These are phyloP conservation scores for Chrysemys picta DNA, from an alignment of 2,113 vertebrate species.

Conservation along the genomic window DNA sequence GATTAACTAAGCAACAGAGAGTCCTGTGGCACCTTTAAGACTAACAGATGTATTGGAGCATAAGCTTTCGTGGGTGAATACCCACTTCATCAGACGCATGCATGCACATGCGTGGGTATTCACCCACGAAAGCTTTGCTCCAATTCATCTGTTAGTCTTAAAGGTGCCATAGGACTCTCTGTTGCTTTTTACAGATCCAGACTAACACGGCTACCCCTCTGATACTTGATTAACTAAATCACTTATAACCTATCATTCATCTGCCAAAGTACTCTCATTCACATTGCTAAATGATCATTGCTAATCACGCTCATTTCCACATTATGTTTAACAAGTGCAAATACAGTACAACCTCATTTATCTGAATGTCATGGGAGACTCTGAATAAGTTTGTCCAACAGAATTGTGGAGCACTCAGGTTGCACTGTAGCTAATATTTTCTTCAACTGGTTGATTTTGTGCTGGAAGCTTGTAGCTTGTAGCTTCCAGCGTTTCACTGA, in stretches of 20 bases:
- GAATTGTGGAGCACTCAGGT: background rate
- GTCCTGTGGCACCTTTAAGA: no score
- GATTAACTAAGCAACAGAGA: background rate
- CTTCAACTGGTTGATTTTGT: slow-evolving; percentile 70
- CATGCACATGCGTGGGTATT: no score
- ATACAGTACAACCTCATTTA: background rate
- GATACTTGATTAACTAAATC: background rate
- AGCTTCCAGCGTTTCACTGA: slow-evolving; percentile 53
- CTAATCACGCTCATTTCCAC: slow-evolving; percentile 13
- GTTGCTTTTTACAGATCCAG: no score
- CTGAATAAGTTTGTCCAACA: background rate
- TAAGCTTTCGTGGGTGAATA: no score
- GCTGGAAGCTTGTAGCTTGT: slow-evolving; percentile 63
- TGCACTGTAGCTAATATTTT: slow-evolving; percentile 61
- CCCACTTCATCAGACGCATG: no score
- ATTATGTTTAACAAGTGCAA: slow-evolving; percentile 62
- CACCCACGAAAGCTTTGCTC: no score
- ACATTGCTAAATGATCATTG: slow-evolving; percentile 12
- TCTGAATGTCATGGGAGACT: background rate
- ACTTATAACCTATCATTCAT: background rate
- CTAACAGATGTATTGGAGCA: no score
- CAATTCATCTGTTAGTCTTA: no score
- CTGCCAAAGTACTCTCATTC: background rate
- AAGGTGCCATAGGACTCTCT: no score
- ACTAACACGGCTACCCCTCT: no score